Conservation (phyloP, 2,113 vertebrate genomes). For the Urocynchramus pylzowi region DNA sequence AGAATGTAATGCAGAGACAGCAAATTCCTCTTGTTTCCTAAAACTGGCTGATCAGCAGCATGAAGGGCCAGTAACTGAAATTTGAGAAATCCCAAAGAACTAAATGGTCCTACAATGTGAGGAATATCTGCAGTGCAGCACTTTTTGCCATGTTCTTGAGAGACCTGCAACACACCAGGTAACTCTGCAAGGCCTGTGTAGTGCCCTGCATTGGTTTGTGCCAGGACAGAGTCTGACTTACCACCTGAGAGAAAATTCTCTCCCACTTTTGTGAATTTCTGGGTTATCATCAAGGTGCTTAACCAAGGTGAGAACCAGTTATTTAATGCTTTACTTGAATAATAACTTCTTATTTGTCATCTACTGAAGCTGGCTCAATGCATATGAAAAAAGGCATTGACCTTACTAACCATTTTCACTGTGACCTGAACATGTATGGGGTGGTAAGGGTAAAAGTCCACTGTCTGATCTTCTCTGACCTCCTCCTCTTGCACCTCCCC, state of each 20-base stretch:
- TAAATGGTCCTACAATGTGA: not conserved
- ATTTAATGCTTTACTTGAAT: not conserved
- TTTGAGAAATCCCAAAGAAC: not conserved
- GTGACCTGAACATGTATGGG: not conserved
- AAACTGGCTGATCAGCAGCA: not conserved
- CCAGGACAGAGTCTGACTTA: not conserved
- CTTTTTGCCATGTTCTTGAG: not conserved
- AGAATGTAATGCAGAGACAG: not conserved
- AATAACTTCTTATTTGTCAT: not conserved
- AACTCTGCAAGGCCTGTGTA: not conserved
- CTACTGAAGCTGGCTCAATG: not conserved
- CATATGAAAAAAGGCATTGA: not conserved
- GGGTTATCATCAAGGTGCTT: not conserved
- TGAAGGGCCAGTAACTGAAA: not conserved
- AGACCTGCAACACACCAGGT: not conserved
- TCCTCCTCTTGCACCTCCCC: not conserved
- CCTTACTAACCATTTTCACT: not conserved
- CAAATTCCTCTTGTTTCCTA: not conserved
- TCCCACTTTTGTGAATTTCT: not conserved
- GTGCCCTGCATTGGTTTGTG: not conserved
- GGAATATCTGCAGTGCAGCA: not conserved
- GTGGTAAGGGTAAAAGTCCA: not conserved
- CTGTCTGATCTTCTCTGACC: not conserved
- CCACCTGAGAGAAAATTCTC: not conserved
- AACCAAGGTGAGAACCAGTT: not conserved